Base-by-base conservation (phyloP, 2,797 vertebrate genomes). In the Parauchenoglanis ngamensis region DNA sequence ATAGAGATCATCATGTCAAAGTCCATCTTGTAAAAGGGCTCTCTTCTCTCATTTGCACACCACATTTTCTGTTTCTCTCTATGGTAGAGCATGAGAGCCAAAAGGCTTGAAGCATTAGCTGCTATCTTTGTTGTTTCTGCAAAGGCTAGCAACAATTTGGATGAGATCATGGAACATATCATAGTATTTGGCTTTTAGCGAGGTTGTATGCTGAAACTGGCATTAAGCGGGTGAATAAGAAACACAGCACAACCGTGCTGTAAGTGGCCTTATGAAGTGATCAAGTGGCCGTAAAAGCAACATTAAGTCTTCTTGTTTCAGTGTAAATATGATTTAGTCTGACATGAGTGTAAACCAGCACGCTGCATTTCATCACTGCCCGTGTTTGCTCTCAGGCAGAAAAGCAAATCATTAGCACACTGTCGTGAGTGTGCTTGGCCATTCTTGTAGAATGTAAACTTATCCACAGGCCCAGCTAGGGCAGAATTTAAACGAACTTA, bases 111-210 rank as follows among this genome's bases (percentile, higher is more conserved):
- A 70, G 17, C 1, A 83, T 70, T 54, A 68, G 49, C 40, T 65
- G 25, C 61, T 83, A 63, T 72, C 31, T 82, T 25, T 81, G 78
- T 65, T 59, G 52, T 68, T 80, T 63, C 49, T 54, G 52, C n/a
- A 83, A 0, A 83, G 52, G 46, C 68, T 67, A 79, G 21, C 52
- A 85, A 89, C 79, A 80, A 70, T 87, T 82, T 68, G 28, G 57
- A 83, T 91, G 85, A 89, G 80, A 46, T 88, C 79, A 90, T 88
- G 77, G 87, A 90, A 89, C 44, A 73, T 88, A 88, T 72, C 72
- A 19, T 76, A 35, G 78, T n/a, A 54, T 89, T 84, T 19, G 0
- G 83, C 54, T 88, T 89, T 88, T 88, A 85, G 54, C 31, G 70
- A 57, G 31, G 11, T 19, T n/a, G 70, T 88, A 87, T 73, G 56